Evolutionary conservation across 2,797 vertebrate genomes (phyloP).

Genomic region (Pseudocheirus occidentalis): DNA sequence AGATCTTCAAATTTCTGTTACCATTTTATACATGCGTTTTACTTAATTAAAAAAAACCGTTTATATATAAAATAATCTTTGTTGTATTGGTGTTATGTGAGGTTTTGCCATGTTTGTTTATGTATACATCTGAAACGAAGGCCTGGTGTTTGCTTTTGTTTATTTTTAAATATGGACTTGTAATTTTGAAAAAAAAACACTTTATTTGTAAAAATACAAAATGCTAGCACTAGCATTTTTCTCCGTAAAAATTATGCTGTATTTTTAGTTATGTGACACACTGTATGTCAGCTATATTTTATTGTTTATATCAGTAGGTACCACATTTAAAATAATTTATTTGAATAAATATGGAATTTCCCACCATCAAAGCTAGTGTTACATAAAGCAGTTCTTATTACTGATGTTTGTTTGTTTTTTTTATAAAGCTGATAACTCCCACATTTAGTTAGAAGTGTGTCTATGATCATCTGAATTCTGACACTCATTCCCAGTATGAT

Average conservation of each 20-base stretch:
- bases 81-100: neutral
- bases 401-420: neutral
- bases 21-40: neutral
- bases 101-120: neutral
- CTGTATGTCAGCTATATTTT: neutral
- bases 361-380: neutral
- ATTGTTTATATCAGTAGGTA: neutral
- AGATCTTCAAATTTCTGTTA: too few species aligned
- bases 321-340: neutral
- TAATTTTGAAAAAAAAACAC: neutral
- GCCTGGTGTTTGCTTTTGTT: neutral
- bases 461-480: neutral
- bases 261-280: neutral
- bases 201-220: conserved; percentile 13
- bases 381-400: neutral
- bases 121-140: neutral
- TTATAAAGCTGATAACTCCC: neutral
- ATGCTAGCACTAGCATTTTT: neutral
- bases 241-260: neutral
- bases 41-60: neutral
- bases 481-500: conserved; percentile 33
- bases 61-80: neutral
- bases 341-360: neutral
- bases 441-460: neutral
- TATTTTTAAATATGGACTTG: neutral